Evolutionary conservation across 2,888 invertebrate species (phyloP), one percentile per base, ranked within the genome.

Genomic region (Stomorhina lunata): DNA sequence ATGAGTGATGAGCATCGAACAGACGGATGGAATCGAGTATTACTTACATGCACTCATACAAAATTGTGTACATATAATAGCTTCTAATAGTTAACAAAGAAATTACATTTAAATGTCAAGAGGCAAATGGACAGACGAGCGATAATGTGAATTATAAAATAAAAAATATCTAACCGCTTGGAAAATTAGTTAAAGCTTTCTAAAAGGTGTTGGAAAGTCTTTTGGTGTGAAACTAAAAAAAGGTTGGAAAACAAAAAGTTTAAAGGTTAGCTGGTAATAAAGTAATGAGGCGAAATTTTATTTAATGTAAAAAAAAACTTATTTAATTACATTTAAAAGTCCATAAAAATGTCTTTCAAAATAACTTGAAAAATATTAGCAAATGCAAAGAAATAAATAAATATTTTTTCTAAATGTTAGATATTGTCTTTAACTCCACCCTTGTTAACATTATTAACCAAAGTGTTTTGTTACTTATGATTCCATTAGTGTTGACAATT

Each of bases 401-500:
- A 15, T 7, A 1, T 48, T 48, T 25, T 40, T 7, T 40, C 22
- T 3, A 10, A 25, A 6, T 22, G 10, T 10, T 12, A 1, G 1
- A 57, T 20, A 34, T 7, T 15, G 0, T 15, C n/a, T 10, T 27
- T 17, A 15, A 71, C 22, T 59, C 22, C 25, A 45, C 48, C 37
- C 40, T 66, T 22, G 6, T 25, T 45, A 29, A 59, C 9, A 22
- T 22, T 25, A 29, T 32, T 32, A 5, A 50, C 32, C 1, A 17
- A 50, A 27, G 57, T 50, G 10, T 29, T 59, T 22, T 37, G 10
- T 17, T 25, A 15, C 15, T 61, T 63, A 4, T 43, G 17, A 20
- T 53, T 61, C 17, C 50, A 69, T 77, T 34, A 53, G n/a, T 27
- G 53, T 43, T 43, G 61, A 55, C 59, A 69, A 53, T 43, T 69